phyloP scores from a whole-genome alignment of 2,797 vertebrate genomes.

The Dendrocincla fuliginosa region DNA sequence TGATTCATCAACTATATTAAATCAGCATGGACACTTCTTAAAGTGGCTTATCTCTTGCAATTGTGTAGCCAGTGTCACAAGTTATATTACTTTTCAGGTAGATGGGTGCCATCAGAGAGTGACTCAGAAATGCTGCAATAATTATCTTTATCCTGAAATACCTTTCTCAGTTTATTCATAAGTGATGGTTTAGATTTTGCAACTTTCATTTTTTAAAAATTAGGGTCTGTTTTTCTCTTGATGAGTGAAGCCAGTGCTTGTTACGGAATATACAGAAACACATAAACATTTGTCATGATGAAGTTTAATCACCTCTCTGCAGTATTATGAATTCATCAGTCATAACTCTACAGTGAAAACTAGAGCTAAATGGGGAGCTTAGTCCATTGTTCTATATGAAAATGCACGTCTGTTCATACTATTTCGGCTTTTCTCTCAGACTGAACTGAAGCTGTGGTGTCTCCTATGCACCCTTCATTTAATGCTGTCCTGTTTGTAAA shows the following conservation, averaged over 20 bases:
- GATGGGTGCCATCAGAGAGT: background rate
- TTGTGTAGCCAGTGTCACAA: background rate
- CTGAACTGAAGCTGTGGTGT: background rate
- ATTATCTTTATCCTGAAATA: conserved; percentile 19
- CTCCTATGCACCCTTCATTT: background rate
- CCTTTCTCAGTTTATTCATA: background rate
- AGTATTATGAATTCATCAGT: background rate
- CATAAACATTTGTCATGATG: background rate
- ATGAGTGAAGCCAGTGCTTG: background rate
- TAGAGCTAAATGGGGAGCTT: background rate
- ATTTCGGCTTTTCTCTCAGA: background rate
- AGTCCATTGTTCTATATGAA: background rate
- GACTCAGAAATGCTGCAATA: background rate
- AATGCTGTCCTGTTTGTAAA: background rate
- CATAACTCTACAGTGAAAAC: background rate
- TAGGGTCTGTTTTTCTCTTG: background rate
- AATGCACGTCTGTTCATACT: background rate
- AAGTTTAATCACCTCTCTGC: background rate
- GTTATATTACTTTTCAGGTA: background rate
- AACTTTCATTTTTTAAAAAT: background rate
- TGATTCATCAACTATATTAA: background rate
- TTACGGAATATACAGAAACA: background rate
- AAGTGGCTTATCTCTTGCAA: background rate
- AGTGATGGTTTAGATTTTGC: background rate
- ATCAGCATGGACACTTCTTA: background rate